These are phyloP conservation scores for Sitophilus oryzae DNA, from an alignment of 1,140 invertebrate species.

Conservation along the genomic window DNA sequence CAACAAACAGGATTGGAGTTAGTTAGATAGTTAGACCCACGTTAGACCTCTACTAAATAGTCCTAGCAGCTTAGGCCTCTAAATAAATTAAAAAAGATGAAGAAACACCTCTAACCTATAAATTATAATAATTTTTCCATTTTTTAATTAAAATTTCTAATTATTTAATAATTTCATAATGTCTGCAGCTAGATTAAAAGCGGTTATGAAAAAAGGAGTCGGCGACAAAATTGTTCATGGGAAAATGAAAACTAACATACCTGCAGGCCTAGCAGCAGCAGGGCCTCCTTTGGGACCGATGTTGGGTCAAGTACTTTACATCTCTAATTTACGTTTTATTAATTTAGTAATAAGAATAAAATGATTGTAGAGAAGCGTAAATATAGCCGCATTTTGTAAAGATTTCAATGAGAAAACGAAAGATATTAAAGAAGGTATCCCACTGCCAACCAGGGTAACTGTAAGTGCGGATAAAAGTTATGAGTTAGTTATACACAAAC, in stretches of 20 bases:
- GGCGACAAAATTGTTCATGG: conserved; percentile 69
- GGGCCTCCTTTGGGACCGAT: conserved; percentile 87
- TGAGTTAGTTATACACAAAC: conserved; percentile 75
- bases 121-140: too few relatives aligned
- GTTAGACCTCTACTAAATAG: too few relatives aligned
- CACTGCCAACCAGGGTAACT: conserved; percentile 74
- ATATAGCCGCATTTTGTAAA: conserved; percentile 95
- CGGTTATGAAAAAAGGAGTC: conserved; percentile 54
- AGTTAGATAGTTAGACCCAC: too few relatives aligned
- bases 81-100: too few relatives aligned
- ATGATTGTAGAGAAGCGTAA: conserved; percentile 83
- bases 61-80: too few relatives aligned
- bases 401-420: conserved; percentile 96
- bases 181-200: conserved; percentile 62
- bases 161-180: too few relatives aligned
- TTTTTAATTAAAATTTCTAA: too few relatives aligned
- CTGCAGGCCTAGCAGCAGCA: conserved; percentile 77
- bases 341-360: conserved; percentile 1
- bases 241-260: conserved; percentile 71
- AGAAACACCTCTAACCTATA: too few relatives aligned
- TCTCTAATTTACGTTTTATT: background rate
- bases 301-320: conserved; percentile 72
- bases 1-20: too few relatives aligned
- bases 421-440: conserved; percentile 88
- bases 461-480: conserved; percentile 86